Evolutionary conservation across 2,113 vertebrate species (phyloP).

Genomic region (Shinisaurus crocodilurus): DNA sequence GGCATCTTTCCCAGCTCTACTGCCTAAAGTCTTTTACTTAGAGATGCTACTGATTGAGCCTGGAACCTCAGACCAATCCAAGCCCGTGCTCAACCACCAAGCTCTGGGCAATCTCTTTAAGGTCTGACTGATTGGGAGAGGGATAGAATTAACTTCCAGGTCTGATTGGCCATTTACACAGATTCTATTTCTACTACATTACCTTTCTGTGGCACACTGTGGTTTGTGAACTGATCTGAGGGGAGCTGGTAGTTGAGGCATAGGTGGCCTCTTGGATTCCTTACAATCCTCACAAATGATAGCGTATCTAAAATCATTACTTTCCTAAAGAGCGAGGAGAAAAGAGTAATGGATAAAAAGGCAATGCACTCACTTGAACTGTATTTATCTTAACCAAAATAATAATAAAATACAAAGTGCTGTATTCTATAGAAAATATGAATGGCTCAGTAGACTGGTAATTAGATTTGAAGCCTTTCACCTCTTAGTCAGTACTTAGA

Average conservation of each 20-base stretch:
- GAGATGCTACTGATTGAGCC: not conserved
- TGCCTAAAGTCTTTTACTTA: not conserved
- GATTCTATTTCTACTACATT: not conserved
- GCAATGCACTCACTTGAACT: not conserved
- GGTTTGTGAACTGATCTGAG: not conserved
- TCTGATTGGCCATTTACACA: not conserved
- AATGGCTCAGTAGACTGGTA: not conserved
- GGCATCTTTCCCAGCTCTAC: not conserved
- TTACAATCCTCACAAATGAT: not conserved
- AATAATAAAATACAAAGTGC: not conserved
- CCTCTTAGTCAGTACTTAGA: not conserved
- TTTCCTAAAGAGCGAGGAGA: not conserved
- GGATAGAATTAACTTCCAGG: not conserved
- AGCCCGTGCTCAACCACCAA: not conserved
- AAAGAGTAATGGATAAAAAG: not conserved
- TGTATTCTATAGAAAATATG: not conserved
- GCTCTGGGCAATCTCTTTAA: not conserved
- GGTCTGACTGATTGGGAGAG: not conserved
- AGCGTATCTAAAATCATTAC: not conserved
- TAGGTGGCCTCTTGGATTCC: not conserved
- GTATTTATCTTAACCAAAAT: not conserved
- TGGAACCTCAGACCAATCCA: not conserved
- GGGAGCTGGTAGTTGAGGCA: not conserved
- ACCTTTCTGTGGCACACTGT: not conserved
- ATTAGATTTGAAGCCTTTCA: constrained; percentile 14